phyloP scores from a whole-genome alignment of 2,113 vertebrate species.

The Acrocephalus arundinaceus region DNA sequence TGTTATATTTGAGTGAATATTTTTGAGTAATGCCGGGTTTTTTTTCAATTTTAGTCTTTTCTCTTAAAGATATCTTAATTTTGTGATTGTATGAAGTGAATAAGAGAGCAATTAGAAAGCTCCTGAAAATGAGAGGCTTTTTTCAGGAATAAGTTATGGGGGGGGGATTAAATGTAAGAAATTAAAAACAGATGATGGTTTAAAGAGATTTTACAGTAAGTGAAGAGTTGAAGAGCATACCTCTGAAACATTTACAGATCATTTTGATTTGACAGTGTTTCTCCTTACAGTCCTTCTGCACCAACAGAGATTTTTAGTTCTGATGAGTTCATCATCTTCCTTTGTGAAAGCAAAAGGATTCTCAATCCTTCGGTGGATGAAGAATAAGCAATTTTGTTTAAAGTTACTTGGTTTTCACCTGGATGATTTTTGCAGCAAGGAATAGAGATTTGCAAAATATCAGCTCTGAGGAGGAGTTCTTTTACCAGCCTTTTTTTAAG shows the following conservation, averaged over 20 bases:
- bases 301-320: not conserved
- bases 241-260: not conserved
- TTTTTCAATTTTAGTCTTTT: not conserved
- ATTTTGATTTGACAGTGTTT: not conserved
- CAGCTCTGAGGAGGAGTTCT: not conserved
- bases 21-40: not conserved
- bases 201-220: not conserved
- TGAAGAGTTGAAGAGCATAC: not conserved
- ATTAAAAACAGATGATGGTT: not conserved
- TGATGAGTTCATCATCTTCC: not conserved
- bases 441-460: not conserved
- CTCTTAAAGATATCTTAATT: not conserved
- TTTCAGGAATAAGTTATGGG: not conserved
- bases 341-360: not conserved
- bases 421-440: not conserved
- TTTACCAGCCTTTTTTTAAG: not conserved
- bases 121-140: not conserved
- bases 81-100: not conserved
- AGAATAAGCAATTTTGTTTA: not conserved
- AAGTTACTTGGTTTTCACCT: not conserved
- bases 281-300: not conserved
- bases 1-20: not conserved
- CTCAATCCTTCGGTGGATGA: not conserved
- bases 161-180: not conserved
- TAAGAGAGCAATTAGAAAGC: not conserved